Base-by-base conservation (phyloP, 2,113 vertebrate genomes). In the Hydrochoerus hydrochaeris region DNA sequence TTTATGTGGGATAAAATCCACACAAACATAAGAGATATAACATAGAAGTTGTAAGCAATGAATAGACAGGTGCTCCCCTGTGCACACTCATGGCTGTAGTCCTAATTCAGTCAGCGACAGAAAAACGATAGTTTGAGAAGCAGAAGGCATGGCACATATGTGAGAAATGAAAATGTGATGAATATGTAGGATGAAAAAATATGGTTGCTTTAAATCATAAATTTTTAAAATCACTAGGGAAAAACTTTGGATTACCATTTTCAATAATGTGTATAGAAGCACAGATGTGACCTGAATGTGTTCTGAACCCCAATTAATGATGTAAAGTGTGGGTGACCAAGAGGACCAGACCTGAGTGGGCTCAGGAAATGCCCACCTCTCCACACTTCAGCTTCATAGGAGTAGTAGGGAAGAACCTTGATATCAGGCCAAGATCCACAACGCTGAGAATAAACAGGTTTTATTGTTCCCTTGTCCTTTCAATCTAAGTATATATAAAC, bases 31-130 rank as follows among this genome's bases (percentile, higher is more conserved):
- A 81, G 86, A 81, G 24, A 38, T 35, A n/a, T 38, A 91, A n/a
- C 30, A 63, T 57, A 95, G 49, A 95, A 97, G 12, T 13, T 52
- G 1, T 83, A 60, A 93, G 54, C n/a, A 78, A 52, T 63, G 67
- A 60, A 85, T 85, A 0, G 19, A 5, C 13, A 83, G 28, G 26
- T 62, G 16, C 12, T 67, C 89, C 3, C 54, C 62, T 92, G 62
- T 58, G 38, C 30, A 85, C 44, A 84, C 19, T 85, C 92, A 44
- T 32, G 7, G 6, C 5, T 52, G 13, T 14, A 1, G 28, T n/a
- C 41, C 41, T 88, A 52, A 93, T 10, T 96, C 81, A 85, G 13
- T 73, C 46, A 65, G 20, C 11, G 10, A 73, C 24, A 90, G 71
- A 86, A 90, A 81, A 85, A 35, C 3, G n/a, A 60, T 16, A 0